Percentiles rank a stretch among this genome's conserved stretches.
Evolutionary conservation across 2,113 vertebrate species (phyloP).

Genomic region (Apteryx mantelli): DNA sequence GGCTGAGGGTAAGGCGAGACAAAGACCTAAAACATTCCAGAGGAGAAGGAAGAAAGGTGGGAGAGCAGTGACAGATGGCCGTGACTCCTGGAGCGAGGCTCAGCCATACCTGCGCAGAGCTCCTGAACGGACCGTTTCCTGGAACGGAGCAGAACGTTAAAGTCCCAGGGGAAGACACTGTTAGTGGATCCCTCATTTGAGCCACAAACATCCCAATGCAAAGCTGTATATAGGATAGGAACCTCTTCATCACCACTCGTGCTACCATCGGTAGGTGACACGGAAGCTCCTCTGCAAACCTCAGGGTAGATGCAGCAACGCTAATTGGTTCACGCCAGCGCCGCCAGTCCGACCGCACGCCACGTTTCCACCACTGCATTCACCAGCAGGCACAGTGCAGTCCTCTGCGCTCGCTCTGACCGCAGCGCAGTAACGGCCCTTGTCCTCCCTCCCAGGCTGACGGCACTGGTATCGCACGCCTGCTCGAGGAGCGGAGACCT

Average conservation of each 20-base stretch:
- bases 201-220: neutral
- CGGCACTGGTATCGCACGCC: neutral
- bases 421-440: neutral
- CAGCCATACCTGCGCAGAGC: neutral
- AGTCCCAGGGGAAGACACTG: neutral
- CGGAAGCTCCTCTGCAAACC: too few species aligned
- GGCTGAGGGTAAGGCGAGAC: rapidly evolving
- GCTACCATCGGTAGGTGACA: neutral
- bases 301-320: too few species aligned
- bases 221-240: neutral
- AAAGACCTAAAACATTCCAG: neutral
- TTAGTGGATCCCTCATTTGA: neutral
- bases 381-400: neutral
- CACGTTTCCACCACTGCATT: rapidly evolving
- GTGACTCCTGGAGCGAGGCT: neutral
- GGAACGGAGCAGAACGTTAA: neutral
- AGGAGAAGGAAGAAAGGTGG: neutral
- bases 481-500: neutral
- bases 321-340: neutral
- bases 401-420: neutral
- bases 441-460: too few species aligned
- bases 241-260: neutral
- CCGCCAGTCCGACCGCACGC: neutral
- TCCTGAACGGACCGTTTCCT: neutral
- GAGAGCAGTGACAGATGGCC: neutral